These are phyloP conservation scores for Alosa alosa DNA, from an alignment of 2,113 vertebrate species.

Conservation along the genomic window DNA sequence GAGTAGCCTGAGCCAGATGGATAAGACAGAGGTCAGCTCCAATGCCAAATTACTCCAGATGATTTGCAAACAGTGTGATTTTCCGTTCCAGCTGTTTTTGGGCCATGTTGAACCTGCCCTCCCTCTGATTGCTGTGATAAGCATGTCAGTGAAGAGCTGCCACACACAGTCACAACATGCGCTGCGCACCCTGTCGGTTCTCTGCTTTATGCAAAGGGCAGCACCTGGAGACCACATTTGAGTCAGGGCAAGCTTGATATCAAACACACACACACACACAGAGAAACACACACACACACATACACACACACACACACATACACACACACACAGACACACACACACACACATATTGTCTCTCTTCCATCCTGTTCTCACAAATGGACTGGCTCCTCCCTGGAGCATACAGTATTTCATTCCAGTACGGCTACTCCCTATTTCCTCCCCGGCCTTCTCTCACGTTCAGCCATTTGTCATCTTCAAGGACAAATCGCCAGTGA, in stretches of 20 bases:
- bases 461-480: constrained; percentile 30
- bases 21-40: not conserved
- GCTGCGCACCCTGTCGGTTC: too few species aligned
- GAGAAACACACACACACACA: not conserved
- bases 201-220: too few species aligned
- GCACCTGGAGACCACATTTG: too few species aligned
- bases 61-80: not conserved
- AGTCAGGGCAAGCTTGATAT: too few species aligned
- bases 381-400: not conserved
- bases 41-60: not conserved
- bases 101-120: not conserved
- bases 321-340: too few species aligned
- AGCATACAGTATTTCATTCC: not conserved
- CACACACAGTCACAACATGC: too few species aligned
- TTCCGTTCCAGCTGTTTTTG: not conserved
- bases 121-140: not conserved
- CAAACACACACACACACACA: too few species aligned
- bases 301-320: too few species aligned
- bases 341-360: too few species aligned
- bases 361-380: not conserved
- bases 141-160: too few species aligned
- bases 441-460: not conserved
- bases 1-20: not conserved
- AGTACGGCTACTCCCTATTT: not conserved
- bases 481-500: constrained; percentile 33